Evolutionary conservation across 2,797 vertebrate species (phyloP), one percentile per base, ranked within the genome.

Genomic region (Eospalax fontanierii): DNA sequence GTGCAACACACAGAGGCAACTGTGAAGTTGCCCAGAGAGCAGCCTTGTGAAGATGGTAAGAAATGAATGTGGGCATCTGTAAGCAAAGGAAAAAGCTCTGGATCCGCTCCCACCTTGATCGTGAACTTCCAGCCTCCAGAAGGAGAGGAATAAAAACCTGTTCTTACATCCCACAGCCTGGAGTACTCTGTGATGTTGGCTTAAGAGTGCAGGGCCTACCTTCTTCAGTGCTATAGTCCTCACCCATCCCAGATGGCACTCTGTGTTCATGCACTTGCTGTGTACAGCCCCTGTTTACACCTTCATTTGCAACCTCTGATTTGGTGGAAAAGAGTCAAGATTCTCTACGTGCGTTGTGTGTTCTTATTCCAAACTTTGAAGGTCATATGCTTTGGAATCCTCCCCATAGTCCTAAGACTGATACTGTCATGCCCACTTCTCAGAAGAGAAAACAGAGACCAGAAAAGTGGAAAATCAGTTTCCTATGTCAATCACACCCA

Each of bases 361-460:
- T 54, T 54, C 50, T 54, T 54, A 54, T 54, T 9, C 50, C 50
- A 54, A 54, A 12, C 50, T 54, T 54, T 54, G 50, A 54, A 54
- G 50, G 9, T 54, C 50, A 54, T 54, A 14, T 54, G 50, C 50
- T 15, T 54, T 15, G 14, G 50, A 61, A 43, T 75, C 83, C 61
- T 87, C 18, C 33, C 33, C 71, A 71, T 0, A 66, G 15, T 86
- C 70, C 79, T 38, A 85, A 83, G 50, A 73, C 35, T 15, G 33
- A 22, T 71, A 71, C 16, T 82, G 10, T 70, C 22, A 66, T 46
- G 14, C 9, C 46, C 28, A 63, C 43, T 79, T 89, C 68, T 80
- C 80, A 95, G 90, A 88, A 92, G 38, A 92, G 57, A 89, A 86
- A 92, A 87, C n/a, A 84, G 76, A 74, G 22, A 26, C 81, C 57